phyloP scores from a whole-genome alignment of 2,888 invertebrate species.

The Tiliacea citrago region DNA sequence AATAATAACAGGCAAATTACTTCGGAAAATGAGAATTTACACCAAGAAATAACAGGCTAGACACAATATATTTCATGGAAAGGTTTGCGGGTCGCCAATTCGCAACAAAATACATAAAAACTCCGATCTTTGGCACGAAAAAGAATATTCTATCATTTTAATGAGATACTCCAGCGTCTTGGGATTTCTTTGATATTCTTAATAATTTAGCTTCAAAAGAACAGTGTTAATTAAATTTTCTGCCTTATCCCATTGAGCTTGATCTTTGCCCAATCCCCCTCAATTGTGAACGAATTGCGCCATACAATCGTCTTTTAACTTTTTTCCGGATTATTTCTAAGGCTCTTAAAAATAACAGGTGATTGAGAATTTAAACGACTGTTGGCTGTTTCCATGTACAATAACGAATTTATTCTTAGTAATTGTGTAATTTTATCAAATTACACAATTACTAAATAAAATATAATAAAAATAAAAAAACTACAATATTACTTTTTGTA shows the following conservation, averaged over 20 bases:
- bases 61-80: constrained; percentile 15
- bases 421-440: background rate
- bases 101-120: constrained; percentile 28
- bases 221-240: constrained; percentile 61
- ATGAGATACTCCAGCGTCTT: constrained; percentile 47
- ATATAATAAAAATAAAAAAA: too few relatives aligned
- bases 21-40: constrained; percentile 32
- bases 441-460: too few relatives aligned
- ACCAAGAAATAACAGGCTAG: constrained; percentile 18
- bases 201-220: constrained; percentile 50
- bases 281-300: constrained; percentile 44
- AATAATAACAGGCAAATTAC: constrained; percentile 44
- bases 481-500: too few relatives aligned
- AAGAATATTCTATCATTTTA: constrained; percentile 50
- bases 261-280: constrained; percentile 51
- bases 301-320: constrained; percentile 49
- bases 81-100: background rate
- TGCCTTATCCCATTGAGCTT: constrained; percentile 46
- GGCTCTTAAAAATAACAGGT: constrained; percentile 25
- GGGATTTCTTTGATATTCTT: constrained; percentile 44
- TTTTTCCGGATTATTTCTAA: constrained; percentile 33
- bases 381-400: constrained; percentile 6
- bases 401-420: background rate
- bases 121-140: constrained; percentile 34
- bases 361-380: constrained; percentile 20